Evolutionary conservation across 1,140 invertebrate species (phyloP).

Genomic region (Halesus radiatus): DNA sequence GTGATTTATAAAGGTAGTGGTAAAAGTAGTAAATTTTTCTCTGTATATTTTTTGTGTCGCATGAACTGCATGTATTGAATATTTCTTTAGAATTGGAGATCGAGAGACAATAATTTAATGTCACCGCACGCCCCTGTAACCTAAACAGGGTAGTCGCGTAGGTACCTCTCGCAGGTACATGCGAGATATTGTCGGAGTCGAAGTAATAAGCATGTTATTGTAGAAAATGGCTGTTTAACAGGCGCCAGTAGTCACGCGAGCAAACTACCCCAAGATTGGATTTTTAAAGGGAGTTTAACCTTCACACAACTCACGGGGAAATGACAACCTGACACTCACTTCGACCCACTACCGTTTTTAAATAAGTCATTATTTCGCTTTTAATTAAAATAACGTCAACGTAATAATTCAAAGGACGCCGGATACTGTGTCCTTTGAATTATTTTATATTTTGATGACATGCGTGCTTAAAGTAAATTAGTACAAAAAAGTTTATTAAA

Average conservation of each 20-base stretch:
- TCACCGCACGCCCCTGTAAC: too few relatives aligned
- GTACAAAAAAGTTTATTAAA: neutral
- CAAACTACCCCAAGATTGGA: slow-evolving; percentile 4
- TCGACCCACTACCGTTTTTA: neutral
- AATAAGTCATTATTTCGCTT: neutral
- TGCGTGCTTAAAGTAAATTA: too few relatives aligned
- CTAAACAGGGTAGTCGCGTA: too few relatives aligned
- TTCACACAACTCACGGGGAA: neutral
- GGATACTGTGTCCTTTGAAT: too few relatives aligned
- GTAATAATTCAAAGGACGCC: too few relatives aligned
- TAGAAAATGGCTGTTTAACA: slow-evolving; percentile 48
- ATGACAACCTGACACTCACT: neutral
- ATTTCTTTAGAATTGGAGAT: too few relatives aligned
- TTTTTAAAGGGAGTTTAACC: slow-evolving; percentile 7
- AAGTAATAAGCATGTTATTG: slow-evolving; percentile 52
- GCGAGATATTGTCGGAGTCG: slow-evolving; percentile 26
- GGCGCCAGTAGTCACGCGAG: slow-evolving; percentile 48
- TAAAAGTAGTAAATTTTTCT: too few relatives aligned
- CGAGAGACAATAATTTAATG: too few relatives aligned
- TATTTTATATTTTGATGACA: too few relatives aligned
- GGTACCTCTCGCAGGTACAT: slow-evolving; percentile 1
- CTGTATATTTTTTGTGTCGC: too few relatives aligned
- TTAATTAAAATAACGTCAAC: neutral
- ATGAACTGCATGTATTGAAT: too few relatives aligned
- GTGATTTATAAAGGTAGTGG: too few relatives aligned